A percentile compares a stretch with the other conserved stretches of the same genome.
Evolutionary conservation across 2,888 invertebrate genomes (phyloP).

Genomic region (Thysanoteuthis rhombus): DNA sequence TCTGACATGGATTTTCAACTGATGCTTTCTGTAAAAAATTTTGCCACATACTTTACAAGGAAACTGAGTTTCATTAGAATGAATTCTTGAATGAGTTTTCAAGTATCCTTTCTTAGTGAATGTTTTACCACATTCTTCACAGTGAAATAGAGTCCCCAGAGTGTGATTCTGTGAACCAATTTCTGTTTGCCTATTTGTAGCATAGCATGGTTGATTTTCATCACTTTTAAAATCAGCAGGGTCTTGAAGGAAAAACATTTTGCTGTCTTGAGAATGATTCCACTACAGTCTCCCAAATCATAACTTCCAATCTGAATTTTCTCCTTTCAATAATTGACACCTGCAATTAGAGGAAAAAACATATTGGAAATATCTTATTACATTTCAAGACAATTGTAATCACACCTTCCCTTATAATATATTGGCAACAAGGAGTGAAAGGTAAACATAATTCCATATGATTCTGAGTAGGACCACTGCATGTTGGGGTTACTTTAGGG

Average conservation of each 20-base stretch:
- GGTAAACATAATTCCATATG: rapidly evolving
- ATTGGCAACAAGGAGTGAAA: too few species aligned
- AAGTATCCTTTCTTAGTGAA: not conserved
- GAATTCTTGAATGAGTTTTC: not conserved
- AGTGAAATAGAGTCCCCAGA: not conserved
- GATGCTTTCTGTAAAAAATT: not conserved
- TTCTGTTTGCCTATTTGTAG: not conserved
- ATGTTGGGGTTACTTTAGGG: too few species aligned
- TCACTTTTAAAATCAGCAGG: not conserved
- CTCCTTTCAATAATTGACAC: not conserved
- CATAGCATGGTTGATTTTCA: not conserved
- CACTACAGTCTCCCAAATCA: not conserved
- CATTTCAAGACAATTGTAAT: not conserved
- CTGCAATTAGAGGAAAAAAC: not conserved
- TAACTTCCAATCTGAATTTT: not conserved
- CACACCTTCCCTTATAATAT: not conserved
- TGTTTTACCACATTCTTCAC: not conserved
- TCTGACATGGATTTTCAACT: too few species aligned
- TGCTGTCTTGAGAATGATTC: not conserved
- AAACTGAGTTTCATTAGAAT: not conserved
- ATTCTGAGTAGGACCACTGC: too few species aligned
- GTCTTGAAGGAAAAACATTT: not conserved
- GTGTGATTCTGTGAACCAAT: not conserved
- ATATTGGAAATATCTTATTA: not conserved
- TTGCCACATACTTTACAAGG: not conserved